Percentiles rank a stretch among this genome's conserved stretches.
These are phyloP conservation scores for Mactra quadrangularis DNA, from an alignment of 1,140 invertebrate species.

Conservation along the genomic window DNA sequence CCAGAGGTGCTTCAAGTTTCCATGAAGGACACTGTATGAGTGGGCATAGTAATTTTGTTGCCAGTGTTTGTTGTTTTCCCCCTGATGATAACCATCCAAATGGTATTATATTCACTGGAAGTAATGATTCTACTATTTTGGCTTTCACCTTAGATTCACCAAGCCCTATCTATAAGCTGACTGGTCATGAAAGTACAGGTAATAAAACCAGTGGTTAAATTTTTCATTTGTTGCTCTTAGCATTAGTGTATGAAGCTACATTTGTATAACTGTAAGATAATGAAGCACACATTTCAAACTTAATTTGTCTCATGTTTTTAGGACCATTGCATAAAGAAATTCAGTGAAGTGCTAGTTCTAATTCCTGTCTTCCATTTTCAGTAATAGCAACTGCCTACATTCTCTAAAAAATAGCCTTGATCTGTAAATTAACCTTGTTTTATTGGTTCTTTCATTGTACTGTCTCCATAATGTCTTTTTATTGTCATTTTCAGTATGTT, in stretches of 20 bases:
- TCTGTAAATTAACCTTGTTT: too few relatives aligned
- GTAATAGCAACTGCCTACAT: too few relatives aligned
- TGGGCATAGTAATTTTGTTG: conserved; percentile 94
- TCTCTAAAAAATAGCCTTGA: too few relatives aligned
- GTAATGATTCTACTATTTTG: conserved; percentile 93
- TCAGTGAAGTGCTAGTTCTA: too few relatives aligned
- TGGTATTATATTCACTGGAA: conserved; percentile 93
- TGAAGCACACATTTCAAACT: too few relatives aligned
- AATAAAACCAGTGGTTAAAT: conserved; percentile 5
- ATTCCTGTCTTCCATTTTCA: too few relatives aligned
- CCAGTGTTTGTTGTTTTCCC: conserved; percentile 90
- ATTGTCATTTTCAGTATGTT: conserved; percentile 87
- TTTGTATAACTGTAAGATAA: too few relatives aligned
- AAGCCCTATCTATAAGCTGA: conserved; percentile 86
- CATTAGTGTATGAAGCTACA: neutral
- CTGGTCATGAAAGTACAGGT: conserved; percentile 92
- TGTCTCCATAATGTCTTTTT: too few relatives aligned
- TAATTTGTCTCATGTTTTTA: too few relatives aligned
- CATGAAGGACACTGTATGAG: conserved; percentile 88
- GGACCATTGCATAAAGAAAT: too few relatives aligned
- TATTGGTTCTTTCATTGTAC: too few relatives aligned
- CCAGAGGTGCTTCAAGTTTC: conserved; percentile 84
- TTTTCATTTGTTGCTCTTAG: neutral
- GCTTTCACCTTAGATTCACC: conserved; percentile 88
- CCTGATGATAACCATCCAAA: conserved; percentile 88